Evolutionary conservation across 2,888 invertebrate genomes (phyloP).

Genomic region (Lamproptera curius): DNA sequence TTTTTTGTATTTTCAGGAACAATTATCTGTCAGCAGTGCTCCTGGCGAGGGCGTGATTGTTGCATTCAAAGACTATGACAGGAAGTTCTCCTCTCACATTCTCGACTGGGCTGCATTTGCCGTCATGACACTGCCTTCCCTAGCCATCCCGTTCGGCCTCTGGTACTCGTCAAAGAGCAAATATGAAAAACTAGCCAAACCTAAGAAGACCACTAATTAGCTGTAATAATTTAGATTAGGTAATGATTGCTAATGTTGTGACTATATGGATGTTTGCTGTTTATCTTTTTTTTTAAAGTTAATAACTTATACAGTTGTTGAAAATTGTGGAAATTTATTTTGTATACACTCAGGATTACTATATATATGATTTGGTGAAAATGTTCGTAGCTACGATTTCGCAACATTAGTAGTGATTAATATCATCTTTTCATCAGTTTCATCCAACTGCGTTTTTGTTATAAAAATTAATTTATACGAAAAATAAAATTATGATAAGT

Average conservation of each 20-base stretch:
- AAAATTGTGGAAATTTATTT: too few species aligned
- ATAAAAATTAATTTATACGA: conserved; percentile 64
- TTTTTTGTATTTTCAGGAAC: conserved; percentile 72
- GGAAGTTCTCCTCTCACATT: conserved; percentile 97
- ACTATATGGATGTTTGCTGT: background rate
- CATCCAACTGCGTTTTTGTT: conserved; percentile 47
- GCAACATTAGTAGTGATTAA: conserved; percentile 42
- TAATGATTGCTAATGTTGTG: conserved; percentile 45
- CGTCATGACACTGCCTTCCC: conserved; percentile 96
- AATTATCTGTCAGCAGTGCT: conserved; percentile 88
- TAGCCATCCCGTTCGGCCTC: conserved; percentile 94
- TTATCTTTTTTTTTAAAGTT: background rate
- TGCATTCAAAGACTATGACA: conserved; percentile 94
- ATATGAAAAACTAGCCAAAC: conserved; percentile 89
- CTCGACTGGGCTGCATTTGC: conserved; percentile 98
- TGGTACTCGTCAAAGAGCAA: conserved; percentile 98
- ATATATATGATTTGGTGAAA: background rate
- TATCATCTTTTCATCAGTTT: conserved; percentile 40
- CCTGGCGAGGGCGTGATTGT: conserved; percentile 98
- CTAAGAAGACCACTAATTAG: conserved; percentile 81
- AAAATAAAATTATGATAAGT: conserved; percentile 51
- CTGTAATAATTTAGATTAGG: conserved; percentile 23
- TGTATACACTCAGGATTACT: too few species aligned
- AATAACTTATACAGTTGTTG: too few species aligned
- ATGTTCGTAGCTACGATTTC: conserved; percentile 1